A percentile compares a stretch with the other conserved stretches of the same genome.
Evolutionary conservation across 2,888 invertebrate species (phyloP).

Genomic region (Cerastis rubricosa): DNA sequence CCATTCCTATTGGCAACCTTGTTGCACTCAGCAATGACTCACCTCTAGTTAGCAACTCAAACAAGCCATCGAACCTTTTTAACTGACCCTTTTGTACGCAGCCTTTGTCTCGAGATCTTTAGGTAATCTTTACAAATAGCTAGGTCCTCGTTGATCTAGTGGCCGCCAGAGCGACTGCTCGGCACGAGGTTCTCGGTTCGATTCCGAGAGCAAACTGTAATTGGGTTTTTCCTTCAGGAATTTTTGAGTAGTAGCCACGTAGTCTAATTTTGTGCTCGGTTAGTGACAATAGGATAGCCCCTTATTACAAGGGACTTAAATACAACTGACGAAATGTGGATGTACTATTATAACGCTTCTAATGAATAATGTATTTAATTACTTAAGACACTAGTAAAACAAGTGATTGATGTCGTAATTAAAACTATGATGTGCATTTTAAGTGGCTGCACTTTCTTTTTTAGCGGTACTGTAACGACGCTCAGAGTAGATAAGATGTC

Average conservation of each 20-base stretch:
- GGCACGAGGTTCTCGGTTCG: not conserved
- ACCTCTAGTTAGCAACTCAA: not conserved
- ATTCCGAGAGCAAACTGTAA: not conserved
- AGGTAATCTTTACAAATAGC: slow-evolving; percentile 44
- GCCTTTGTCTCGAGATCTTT: slow-evolving; percentile 25
- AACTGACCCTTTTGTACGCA: slow-evolving; percentile 10
- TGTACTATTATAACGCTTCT: not conserved
- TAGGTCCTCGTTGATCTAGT: not conserved
- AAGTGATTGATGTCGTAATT: slow-evolving; percentile 51
- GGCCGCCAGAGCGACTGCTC: not conserved
- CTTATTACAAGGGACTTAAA: not conserved
- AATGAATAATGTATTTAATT: not conserved
- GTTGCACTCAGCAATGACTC: not conserved
- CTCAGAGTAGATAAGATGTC: slow-evolving; percentile 7
- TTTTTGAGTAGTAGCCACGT: not conserved
- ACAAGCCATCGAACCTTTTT: not conserved
- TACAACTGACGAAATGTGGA: not conserved
- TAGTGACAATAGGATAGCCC: not conserved
- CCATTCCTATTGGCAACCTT: slow-evolving; percentile 5
- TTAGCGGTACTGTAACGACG: slow-evolving; percentile 21
- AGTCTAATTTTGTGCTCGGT: not conserved
- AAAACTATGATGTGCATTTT: not conserved
- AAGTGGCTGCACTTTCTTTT: slow-evolving; percentile 41
- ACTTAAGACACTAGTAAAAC: slow-evolving; percentile 18
- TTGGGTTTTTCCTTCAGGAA: not conserved